A percentile compares a stretch with the other conserved stretches of the same genome.
phyloP scores from a whole-genome alignment of 1,140 invertebrate species.

The Drosophila murphyi region DNA sequence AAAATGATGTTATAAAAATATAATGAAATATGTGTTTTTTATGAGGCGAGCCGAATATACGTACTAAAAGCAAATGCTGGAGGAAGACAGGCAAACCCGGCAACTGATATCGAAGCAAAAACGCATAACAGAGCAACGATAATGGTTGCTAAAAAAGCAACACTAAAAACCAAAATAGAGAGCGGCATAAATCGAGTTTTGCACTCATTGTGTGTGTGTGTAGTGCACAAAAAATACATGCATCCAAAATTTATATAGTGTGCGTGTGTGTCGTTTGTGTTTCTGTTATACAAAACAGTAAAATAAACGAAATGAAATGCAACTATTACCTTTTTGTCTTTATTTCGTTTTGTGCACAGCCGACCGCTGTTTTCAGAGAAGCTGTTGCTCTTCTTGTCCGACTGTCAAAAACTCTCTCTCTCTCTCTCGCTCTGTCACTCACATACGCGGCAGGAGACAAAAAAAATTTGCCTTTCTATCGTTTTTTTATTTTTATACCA shows the following conservation, averaged over 20 bases:
- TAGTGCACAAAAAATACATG: slow-evolving; percentile 6
- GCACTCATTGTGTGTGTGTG: slow-evolving; percentile 18
- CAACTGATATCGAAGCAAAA: slow-evolving; percentile 29
- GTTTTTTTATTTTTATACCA: slow-evolving; percentile 18
- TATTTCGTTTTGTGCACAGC: slow-evolving; percentile 19
- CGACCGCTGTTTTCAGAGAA: slow-evolving; percentile 1
- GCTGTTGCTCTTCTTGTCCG: slow-evolving; percentile 38
- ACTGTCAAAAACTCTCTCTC: slow-evolving; percentile 21
- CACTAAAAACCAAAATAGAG: slow-evolving; percentile 67
- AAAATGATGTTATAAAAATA: background rate
- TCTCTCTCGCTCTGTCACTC: slow-evolving; percentile 7
- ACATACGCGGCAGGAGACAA: slow-evolving; percentile 24
- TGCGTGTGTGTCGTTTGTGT: slow-evolving; percentile 28
- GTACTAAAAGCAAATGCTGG: background rate
- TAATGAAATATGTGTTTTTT: background rate
- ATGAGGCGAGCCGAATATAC: background rate
- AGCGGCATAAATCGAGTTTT: slow-evolving; percentile 23
- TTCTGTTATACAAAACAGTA: slow-evolving; percentile 44
- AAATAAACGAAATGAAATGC: slow-evolving; percentile 43
- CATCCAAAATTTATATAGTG: slow-evolving; percentile 7
- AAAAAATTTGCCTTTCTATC: slow-evolving; percentile 6
- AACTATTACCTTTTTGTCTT: slow-evolving; percentile 56
- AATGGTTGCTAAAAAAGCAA: slow-evolving; percentile 24
- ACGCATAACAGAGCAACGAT: slow-evolving; percentile 54
- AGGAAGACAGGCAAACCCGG: slow-evolving; percentile 1